These are phyloP conservation scores for Meliscaeva auricollis DNA, from an alignment of 2,888 invertebrate genomes.

Conservation along the genomic window DNA sequence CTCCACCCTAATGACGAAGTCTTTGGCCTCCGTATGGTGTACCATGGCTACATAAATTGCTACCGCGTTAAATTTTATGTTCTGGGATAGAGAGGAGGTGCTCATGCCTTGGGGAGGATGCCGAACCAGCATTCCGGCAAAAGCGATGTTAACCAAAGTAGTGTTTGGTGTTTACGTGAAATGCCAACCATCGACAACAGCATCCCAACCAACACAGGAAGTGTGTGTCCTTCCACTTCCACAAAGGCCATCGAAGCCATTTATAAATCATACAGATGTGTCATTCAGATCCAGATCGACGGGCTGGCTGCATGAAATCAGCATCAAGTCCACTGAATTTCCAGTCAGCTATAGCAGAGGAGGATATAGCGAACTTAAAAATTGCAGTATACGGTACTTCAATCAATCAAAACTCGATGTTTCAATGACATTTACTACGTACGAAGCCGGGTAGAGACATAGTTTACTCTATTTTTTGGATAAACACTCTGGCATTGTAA, in stretches of 20 bases:
- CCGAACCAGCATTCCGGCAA: slow-evolving; percentile 37
- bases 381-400: not conserved
- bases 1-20: slow-evolving; percentile 58
- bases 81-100: not conserved
- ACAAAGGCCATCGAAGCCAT: slow-evolving; percentile 43
- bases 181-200: slow-evolving; percentile 37
- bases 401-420: slow-evolving; percentile 58
- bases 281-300: slow-evolving; percentile 24
- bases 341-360: slow-evolving; percentile 9
- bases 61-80: slow-evolving; percentile 12
- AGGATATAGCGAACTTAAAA: slow-evolving; percentile 10
- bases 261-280: slow-evolving; percentile 61
- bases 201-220: slow-evolving; percentile 9
- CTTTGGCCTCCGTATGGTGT: slow-evolving; percentile 58
- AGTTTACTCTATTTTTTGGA: slow-evolving; percentile 30
- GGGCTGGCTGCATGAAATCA: slow-evolving; percentile 4
- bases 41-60: slow-evolving; percentile 34
- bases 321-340: slow-evolving; percentile 1
- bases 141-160: slow-evolving; percentile 25
- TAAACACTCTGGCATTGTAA: not conserved
- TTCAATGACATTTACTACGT: slow-evolving; percentile 61
- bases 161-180: slow-evolving; percentile 40
- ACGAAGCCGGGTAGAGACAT: slow-evolving; percentile 40
- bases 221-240: slow-evolving; percentile 46
- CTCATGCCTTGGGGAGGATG: slow-evolving; percentile 5